Conservation (phyloP, 2,113 vertebrate genomes). For the Cervus canadensis region DNA sequence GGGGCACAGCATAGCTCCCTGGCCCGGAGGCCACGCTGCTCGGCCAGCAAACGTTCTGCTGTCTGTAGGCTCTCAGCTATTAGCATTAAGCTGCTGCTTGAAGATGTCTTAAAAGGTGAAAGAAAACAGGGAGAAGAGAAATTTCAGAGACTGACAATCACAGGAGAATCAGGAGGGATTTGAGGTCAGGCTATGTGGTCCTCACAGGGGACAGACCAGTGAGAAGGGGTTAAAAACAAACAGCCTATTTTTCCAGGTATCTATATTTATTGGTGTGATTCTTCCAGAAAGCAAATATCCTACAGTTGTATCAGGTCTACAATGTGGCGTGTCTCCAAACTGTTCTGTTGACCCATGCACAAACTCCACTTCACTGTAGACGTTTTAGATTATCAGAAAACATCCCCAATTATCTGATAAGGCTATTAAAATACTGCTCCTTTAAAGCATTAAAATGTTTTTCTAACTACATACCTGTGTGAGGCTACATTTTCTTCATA, state of each 20-base stretch:
- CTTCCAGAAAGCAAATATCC: not conserved
- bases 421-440: not conserved
- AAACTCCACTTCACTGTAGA: not conserved
- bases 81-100: not conserved
- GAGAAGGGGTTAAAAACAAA: not conserved
- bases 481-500: not conserved
- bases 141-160: not conserved
- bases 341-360: not conserved
- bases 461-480: not conserved
- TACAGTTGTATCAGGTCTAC: not conserved
- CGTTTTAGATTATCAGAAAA: not conserved
- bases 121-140: not conserved
- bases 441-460: not conserved
- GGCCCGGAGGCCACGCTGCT: not conserved
- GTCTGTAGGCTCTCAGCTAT: not conserved
- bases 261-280: not conserved
- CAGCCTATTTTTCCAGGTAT: not conserved
- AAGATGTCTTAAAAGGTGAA: not conserved
- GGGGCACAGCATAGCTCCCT: not conserved
- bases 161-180: not conserved
- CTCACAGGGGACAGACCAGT: not conserved
- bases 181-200: not conserved
- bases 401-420: not conserved
- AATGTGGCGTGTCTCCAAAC: not conserved
- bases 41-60: not conserved